Conservation (phyloP, 2,797 vertebrate genomes). For the Melanotaenia maccullochi region DNA sequence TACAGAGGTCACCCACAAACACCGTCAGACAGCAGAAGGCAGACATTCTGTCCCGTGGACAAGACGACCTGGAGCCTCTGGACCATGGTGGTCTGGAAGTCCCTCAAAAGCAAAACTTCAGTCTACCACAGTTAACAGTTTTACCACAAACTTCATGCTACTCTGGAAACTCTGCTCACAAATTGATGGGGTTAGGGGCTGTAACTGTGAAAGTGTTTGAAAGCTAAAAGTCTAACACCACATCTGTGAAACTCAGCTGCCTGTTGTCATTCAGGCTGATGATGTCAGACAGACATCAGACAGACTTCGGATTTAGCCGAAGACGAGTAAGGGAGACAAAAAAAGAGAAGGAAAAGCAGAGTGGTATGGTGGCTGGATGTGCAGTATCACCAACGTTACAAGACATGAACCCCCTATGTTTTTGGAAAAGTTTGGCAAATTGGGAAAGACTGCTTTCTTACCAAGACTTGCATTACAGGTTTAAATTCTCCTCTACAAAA, state of each 20-base stretch:
- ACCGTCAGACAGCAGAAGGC: constrained; percentile 45
- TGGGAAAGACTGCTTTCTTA: neutral
- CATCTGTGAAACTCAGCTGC: constrained; percentile 38
- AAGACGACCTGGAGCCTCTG: constrained; percentile 64
- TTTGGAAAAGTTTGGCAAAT: neutral
- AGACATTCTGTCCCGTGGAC: constrained; percentile 48
- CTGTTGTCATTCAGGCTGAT: constrained; percentile 35
- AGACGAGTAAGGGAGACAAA: neutral
- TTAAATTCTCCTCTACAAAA: neutral
- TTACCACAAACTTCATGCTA: constrained; percentile 55
- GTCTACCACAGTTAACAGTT: constrained; percentile 67
- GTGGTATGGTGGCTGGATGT: neutral
- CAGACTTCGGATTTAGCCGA: constrained; percentile 15
- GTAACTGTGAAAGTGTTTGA: constrained; percentile 59
- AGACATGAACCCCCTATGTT: constrained; percentile 25
- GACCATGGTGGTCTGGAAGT: constrained; percentile 64
- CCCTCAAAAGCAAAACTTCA: constrained; percentile 61
- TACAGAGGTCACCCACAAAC: constrained; percentile 45
- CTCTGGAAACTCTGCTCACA: constrained; percentile 71
- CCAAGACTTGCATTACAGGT: neutral
- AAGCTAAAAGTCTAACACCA: constrained; percentile 23
- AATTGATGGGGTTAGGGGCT: constrained; percentile 63
- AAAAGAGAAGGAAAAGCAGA: neutral
- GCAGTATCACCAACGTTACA: constrained; percentile 18
- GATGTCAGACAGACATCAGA: constrained; percentile 29